These are phyloP conservation scores for Lycocerus yunnanus DNA, from an alignment of 2,888 invertebrate genomes.

Conservation along the genomic window DNA sequence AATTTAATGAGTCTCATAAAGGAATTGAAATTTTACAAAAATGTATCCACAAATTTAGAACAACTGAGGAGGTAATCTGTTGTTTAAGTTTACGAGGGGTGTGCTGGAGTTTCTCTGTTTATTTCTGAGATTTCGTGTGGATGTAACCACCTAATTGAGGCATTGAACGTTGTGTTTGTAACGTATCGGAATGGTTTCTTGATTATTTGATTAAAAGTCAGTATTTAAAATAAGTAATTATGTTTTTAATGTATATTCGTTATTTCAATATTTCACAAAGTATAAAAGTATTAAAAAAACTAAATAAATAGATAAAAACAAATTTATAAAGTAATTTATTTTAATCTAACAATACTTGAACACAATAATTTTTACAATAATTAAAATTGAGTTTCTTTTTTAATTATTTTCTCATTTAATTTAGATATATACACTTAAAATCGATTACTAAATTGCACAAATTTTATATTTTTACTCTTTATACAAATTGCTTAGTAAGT, in stretches of 20 bases:
- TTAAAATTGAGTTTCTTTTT: constrained; percentile 27
- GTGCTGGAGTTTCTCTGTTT: too few relatives aligned
- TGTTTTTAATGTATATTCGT: neutral
- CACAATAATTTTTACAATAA: constrained; percentile 33
- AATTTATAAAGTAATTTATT: constrained; percentile 15
- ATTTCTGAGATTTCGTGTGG: too few relatives aligned
- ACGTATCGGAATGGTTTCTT: too few relatives aligned
- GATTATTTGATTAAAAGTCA: neutral
- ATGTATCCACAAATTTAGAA: too few relatives aligned
- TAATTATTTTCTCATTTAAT: constrained; percentile 27
- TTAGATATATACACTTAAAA: constrained; percentile 29
- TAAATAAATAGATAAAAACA: neutral
- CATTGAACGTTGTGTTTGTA: too few relatives aligned
- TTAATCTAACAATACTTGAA: constrained; percentile 23
- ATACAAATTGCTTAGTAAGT: constrained; percentile 17
- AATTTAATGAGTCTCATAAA: too few relatives aligned
- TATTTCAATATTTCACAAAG: neutral
- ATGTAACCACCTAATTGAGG: too few relatives aligned
- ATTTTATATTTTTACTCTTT: constrained; percentile 11
- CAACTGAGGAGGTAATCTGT: too few relatives aligned
- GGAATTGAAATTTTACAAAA: too few relatives aligned
- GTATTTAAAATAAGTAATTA: neutral
- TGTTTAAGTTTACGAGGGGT: too few relatives aligned
- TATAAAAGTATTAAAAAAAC: neutral
- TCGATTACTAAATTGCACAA: constrained; percentile 28